Base-by-base conservation (phyloP, 2,113 vertebrate genomes). In the Ramphastos sulfuratus region DNA sequence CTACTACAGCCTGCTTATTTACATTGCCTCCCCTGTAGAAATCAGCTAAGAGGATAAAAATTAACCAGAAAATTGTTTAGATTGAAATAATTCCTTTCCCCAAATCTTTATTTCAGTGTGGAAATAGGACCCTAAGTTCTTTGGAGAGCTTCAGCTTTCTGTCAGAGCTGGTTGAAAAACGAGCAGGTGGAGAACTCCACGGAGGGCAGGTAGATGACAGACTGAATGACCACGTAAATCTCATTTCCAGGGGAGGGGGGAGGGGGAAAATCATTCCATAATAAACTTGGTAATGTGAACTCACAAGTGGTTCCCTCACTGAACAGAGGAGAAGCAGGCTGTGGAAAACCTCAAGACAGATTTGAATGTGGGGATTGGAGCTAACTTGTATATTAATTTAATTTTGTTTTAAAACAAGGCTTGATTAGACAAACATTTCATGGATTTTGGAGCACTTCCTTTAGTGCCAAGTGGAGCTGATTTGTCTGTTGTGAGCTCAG, bases 151-250 rank as follows among this genome's bases (percentile, higher is more conserved):
- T 85, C n/a, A 50, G 58, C 59, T 84, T 87, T 82, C 63, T 72
- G 82, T 94, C 77, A 89, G 84, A 91, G 23, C 59, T 64, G 28
- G 46, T 35, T 79, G 77, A 90, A 93, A 93, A 82, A 78, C 81
- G 63, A 92, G 44, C 81, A 85, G 54, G 66, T 84, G 50, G 65
- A 67, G 42, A 75, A 94, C 27, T 87, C 81, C 66, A 4, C 33
- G 28, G 78, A 39, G 58, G 25, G 55, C 56, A 74, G 42, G 58
- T 10, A 56, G 66, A 78, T 82, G 87, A 89, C 74, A 92, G 87
- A 17, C 15, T 58, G 61, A 93, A 91, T 75, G 30, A 77, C 50
- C 37, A 58, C 4, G 2, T 92, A 89, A 92, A 94, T 89, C 80
- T 82, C 35, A 69, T 67, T 84, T 94, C 66, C 67, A 56, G 33